Percentiles rank a stretch among this genome's conserved stretches.
These are phyloP conservation scores for Phaetusa simplex DNA, from an alignment of 2,113 vertebrate species.

Conservation along the genomic window DNA sequence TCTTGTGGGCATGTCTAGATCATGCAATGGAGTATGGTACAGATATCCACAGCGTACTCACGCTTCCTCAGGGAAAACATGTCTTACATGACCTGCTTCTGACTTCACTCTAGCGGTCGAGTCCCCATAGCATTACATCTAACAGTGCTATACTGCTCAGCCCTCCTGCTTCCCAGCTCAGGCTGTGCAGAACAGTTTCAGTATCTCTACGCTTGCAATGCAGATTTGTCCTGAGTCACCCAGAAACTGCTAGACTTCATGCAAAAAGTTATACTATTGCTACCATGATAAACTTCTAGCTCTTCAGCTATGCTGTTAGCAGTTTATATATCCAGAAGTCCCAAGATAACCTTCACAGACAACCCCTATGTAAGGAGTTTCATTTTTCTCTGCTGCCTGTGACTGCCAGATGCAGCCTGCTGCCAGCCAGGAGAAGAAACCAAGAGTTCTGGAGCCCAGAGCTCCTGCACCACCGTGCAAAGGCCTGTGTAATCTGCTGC, in stretches of 20 bases:
- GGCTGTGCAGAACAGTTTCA: background rate
- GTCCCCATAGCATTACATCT: background rate
- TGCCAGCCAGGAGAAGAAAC: background rate
- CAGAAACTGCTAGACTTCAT: background rate
- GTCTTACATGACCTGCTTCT: background rate
- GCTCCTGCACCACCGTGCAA: background rate
- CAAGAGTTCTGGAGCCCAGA: background rate
- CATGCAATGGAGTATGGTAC: background rate
- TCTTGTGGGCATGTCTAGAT: background rate
- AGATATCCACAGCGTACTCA: rapidly evolving
- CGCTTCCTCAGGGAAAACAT: background rate
- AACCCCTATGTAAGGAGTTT: background rate
- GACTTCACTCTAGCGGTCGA: background rate
- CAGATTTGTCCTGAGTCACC: rapidly evolving
- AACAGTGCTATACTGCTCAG: background rate
- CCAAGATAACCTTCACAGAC: background rate
- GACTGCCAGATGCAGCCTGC: background rate
- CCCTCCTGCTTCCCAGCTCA: background rate
- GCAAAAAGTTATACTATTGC: background rate
- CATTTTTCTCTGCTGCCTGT: background rate
- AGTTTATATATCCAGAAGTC: background rate
- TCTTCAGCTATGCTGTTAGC: background rate
- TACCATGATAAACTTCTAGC: background rate
- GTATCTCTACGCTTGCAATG: background rate
- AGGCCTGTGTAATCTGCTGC: background rate